Evolutionary conservation across 1,140 invertebrate species (phyloP), one percentile per base, ranked within the genome.

Genomic region (Drosophila pseudoobscura): DNA sequence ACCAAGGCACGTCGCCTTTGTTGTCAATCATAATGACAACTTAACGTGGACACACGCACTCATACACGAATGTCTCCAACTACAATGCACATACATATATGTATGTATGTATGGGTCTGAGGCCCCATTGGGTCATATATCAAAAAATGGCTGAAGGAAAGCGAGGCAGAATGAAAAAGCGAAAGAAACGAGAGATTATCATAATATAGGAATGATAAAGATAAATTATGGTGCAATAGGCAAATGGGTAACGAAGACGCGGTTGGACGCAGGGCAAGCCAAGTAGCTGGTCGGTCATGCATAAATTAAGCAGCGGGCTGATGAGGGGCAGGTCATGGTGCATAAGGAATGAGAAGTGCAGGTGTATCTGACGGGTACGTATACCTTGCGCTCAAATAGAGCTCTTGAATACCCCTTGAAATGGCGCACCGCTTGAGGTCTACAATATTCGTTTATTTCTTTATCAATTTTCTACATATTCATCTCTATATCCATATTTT

Each of bases 1-100:
- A 70, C 26, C 66, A 57, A 69, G 66, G 66, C 66, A 70, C 66
- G 66, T 70, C 66, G 51, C 29, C 66, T 70, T 69, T 69, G 66
- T 70, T 70, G 66, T 70, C 66, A 70, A 70, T 70, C 66, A 70
- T 70, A 70, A 70, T 69, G 66, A 70, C 66, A 70, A 70, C 66
- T 70, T 70, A 70, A 70, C 66, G 46, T 65, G 69, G 51, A 70
- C 65, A 47, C 49, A 45, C 47, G 5, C 35, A 35, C 45, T 6
- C 44, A 31, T 31, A 29, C 26, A 39, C 9, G 9, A 35, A 35
- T 9, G 31, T 35, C 8, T 35, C 31, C 31, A 9, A 9, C 31
- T 35, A 8, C 8, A 31, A 31, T 29, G 39, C 22, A 62, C 29
- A 6, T 29, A 52, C 49, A 63, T 68, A 68, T 69, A 44, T 56